phyloP scores from a whole-genome alignment of 2,113 vertebrate genomes.

The Andinoacara biseriatus region DNA sequence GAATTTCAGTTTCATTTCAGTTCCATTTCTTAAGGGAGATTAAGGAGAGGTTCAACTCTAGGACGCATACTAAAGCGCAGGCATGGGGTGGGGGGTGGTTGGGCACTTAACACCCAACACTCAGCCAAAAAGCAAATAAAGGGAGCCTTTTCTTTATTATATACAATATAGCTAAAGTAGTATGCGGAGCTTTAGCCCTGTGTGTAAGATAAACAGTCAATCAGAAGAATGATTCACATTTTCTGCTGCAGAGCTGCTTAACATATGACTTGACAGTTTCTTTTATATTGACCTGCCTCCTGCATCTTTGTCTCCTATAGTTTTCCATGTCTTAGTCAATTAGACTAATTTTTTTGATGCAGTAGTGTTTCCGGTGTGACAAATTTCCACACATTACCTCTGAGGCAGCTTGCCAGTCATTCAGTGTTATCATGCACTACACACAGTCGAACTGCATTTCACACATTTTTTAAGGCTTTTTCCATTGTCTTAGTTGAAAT shows the following conservation, averaged over 20 bases:
- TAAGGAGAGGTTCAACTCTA: constrained; percentile 30
- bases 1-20: constrained; percentile 3
- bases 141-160: neutral
- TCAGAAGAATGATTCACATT: neutral
- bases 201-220: neutral
- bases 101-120: neutral
- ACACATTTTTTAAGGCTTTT: neutral
- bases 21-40: constrained; percentile 24
- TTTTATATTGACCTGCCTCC: neutral
- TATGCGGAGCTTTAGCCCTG: neutral
- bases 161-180: neutral
- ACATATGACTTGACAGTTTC: neutral
- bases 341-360: too few species aligned
- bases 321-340: neutral
- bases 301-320: neutral
- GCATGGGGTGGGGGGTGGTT: too few species aligned
- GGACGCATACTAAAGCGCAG: neutral
- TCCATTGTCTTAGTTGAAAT: neutral
- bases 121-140: neutral
- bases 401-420: neutral
- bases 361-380: neutral
- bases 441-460: neutral
- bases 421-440: neutral
- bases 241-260: neutral
- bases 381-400: neutral